Conservation (phyloP, 1,140 invertebrate genomes). For the Drosophila ambigua region DNA sequence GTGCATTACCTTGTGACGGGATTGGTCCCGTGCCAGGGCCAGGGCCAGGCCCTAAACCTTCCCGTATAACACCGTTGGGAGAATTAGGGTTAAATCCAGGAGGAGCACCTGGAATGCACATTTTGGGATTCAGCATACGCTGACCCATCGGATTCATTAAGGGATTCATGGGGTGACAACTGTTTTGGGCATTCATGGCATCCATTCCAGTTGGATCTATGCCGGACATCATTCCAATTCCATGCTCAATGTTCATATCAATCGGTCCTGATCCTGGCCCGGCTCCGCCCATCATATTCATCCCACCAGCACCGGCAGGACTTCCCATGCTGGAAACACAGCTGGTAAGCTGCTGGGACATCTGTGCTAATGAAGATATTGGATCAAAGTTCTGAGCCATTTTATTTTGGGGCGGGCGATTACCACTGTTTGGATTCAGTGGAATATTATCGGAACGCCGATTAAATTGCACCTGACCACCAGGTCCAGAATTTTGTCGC, state of each 20-base stretch:
- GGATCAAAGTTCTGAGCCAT: conserved; percentile 91
- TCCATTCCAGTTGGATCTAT: conserved; percentile 72
- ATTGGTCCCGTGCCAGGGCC: conserved; percentile 17
- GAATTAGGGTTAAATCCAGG: conserved; percentile 33
- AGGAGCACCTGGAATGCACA: conserved; percentile 80
- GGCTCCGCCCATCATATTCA: conserved; percentile 51
- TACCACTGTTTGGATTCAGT: conserved; percentile 90
- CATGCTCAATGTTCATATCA: conserved; percentile 81
- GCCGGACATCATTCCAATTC: conserved; percentile 78
- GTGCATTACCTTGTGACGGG: conserved; percentile 19
- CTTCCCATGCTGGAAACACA: conserved; percentile 85
- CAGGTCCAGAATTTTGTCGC: conserved; percentile 60
- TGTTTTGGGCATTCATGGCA: conserved; percentile 52
- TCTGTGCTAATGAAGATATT: conserved; percentile 96
- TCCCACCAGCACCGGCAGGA: conserved; percentile 85
- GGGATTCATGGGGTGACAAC: conserved; percentile 63
- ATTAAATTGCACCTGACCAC: conserved; percentile 77
- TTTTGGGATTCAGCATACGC: conserved; percentile 79
- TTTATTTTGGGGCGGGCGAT: conserved; percentile 86
- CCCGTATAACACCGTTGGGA: conserved; percentile 63
- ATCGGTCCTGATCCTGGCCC: conserved; percentile 64
- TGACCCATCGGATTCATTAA: conserved; percentile 68
- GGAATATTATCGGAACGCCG: conserved; percentile 91
- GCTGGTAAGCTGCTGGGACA: conserved; percentile 95
- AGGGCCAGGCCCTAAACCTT: conserved; percentile 77